A percentile compares a stretch with the other conserved stretches of the same genome.
Evolutionary conservation across 2,888 invertebrate genomes (phyloP).

Genomic region (Xestia rhomboidea): DNA sequence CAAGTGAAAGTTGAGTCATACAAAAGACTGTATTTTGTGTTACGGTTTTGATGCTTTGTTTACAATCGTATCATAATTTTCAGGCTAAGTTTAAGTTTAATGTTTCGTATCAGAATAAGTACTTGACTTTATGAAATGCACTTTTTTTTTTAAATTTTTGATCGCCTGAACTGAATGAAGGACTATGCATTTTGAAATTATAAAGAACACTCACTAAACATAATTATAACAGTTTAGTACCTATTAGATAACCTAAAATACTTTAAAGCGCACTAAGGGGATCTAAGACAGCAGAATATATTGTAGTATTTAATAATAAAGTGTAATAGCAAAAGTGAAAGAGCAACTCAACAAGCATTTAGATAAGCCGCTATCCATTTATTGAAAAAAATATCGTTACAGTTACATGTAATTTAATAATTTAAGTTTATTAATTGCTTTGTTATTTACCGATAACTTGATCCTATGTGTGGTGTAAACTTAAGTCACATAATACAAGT

Average conservation of each 20-base stretch:
- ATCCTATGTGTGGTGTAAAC: neutral
- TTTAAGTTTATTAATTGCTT: neutral
- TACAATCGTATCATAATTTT: neutral
- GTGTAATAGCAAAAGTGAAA: neutral
- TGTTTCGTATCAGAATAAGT: neutral
- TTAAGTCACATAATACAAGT: neutral
- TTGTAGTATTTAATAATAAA: neutral
- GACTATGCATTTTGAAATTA: neutral
- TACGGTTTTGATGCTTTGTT: conserved; percentile 4
- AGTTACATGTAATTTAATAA: neutral
- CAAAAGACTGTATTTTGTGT: conserved; percentile 7
- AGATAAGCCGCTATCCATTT: neutral
- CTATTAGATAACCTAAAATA: neutral
- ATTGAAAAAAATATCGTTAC: neutral
- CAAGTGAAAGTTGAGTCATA: conserved; percentile 45
- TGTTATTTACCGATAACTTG: neutral
- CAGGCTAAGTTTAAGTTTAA: neutral
- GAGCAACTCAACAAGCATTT: neutral
- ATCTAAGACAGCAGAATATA: no score
- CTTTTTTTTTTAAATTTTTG: neutral
- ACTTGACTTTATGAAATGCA: neutral
- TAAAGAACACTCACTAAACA: neutral
- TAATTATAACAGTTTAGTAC: no score
- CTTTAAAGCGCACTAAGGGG: neutral
- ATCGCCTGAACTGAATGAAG: neutral